Evolutionary conservation across 2,888 invertebrate genomes (phyloP), one percentile per base, ranked within the genome.

Genomic region (Macaria liturata): DNA sequence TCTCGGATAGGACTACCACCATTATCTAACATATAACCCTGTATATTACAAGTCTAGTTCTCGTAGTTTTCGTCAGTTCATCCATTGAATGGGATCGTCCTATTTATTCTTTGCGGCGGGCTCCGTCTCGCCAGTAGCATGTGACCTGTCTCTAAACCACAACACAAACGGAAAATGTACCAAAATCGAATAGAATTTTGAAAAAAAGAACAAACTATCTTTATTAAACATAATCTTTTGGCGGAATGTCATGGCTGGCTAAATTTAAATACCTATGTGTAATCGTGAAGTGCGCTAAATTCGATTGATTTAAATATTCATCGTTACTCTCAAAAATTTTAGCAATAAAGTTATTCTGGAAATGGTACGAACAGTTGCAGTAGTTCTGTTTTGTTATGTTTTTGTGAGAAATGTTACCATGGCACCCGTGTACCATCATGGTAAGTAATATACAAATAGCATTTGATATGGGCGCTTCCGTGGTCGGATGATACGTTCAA

Each of bases 61-160:
- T 39, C 49, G 53, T 43, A 55, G 55, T 53, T 68, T 66, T 64
- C 61, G 66, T 58, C 57, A 45, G 53, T 65, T 62, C 57, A 46
- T 63, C 64, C 57, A 53, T 60, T 39, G 56, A 53, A 43, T 62
- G 61, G 59, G 52, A 62, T 58, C 55, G 39, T 75, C 77, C 56
- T 79, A 82, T 81, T 80, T 82, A 83, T 78, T 76, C 75, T 64
- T 62, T 62, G 66, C 64, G 62, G 5, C 72, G 62, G 67, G 68
- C 69, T 72, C 66, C 71, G 72, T 73, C 63, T 69, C 74, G 73
- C 72, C 79, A 80, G 81, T 81, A 67, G 67, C 60, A 71, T 69
- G 62, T 71, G 76, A 71, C 71, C 75, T 72, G 75, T 70, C 68
- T 67, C 67, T 64, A 67, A 59, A 54, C 51, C 44, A 63, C 61